Evolutionary conservation across 1,140 invertebrate species (phyloP).

Genomic region (Paracyclopina nana): DNA sequence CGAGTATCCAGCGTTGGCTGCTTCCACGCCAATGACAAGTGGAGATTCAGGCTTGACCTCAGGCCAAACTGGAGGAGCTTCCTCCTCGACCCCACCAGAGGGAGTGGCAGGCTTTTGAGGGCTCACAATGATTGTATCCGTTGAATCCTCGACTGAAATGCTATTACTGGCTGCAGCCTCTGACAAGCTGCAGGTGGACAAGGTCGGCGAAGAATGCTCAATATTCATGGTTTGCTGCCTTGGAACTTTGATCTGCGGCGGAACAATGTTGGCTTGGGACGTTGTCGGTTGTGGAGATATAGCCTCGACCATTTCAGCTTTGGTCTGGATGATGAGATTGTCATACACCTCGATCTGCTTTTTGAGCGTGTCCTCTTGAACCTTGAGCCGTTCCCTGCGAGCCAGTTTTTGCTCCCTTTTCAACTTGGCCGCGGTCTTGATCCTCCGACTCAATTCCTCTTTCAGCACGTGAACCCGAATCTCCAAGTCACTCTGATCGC

Average conservation of each 20-base stretch:
- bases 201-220: neutral
- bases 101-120: neutral
- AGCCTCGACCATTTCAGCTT: neutral
- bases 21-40: neutral
- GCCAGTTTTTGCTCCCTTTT: conserved; percentile 1
- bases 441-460: neutral
- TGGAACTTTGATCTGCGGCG: conserved; percentile 6
- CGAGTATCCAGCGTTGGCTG: neutral
- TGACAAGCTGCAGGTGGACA: neutral
- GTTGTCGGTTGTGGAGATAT: too few species aligned
- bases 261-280: neutral
- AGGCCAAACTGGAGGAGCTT: neutral
- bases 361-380: conserved; percentile 4
- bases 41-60: too few species aligned
- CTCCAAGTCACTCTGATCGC: conserved; percentile 12
- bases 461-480: neutral
- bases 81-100: neutral
- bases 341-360: conserved; percentile 10
- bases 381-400: neutral
- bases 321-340: conserved; percentile 3
- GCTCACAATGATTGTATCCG: conserved; percentile 1
- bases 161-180: too few species aligned
- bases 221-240: too few species aligned
- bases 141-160: neutral
- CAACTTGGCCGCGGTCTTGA: neutral